phyloP scores from a whole-genome alignment of 1,140 invertebrate genomes.

The Hyposmocoma kahamanoa region DNA sequence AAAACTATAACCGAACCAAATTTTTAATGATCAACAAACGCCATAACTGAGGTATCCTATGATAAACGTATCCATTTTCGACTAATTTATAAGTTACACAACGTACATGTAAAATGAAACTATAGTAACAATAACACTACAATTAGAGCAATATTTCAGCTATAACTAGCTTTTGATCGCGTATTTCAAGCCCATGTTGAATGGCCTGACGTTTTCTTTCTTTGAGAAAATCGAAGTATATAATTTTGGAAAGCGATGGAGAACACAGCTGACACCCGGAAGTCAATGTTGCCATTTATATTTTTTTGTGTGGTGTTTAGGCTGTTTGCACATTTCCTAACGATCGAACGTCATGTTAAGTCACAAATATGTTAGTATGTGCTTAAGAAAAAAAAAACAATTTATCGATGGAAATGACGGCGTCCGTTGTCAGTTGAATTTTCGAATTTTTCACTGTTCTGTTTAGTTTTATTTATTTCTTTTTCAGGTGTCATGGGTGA shows the following conservation, averaged over 20 bases:
- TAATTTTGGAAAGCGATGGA: conserved; percentile 63
- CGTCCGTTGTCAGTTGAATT: no score
- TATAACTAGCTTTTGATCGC: conserved; percentile 73
- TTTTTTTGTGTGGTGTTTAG: no score
- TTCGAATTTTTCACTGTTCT: no score
- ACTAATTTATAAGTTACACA: conserved; percentile 69
- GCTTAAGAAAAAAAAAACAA: no score
- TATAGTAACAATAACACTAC: conserved; percentile 72
- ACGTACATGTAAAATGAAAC: conserved; percentile 71
- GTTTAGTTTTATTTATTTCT: no score
- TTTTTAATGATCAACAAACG: conserved; percentile 74
- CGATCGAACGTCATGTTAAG: no score
- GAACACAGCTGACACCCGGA: conserved; percentile 69
- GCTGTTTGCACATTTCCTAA: no score
- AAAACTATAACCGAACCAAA: conserved; percentile 69
- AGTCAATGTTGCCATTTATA: conserved; percentile 14
- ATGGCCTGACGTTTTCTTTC: conserved; percentile 73
- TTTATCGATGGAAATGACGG: no score
- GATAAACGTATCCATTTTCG: conserved; percentile 73
- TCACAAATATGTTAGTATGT: no score
- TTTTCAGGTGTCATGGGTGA: no score
- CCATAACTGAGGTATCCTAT: conserved; percentile 68
- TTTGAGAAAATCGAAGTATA: conserved; percentile 72
- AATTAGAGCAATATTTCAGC: conserved; percentile 73
- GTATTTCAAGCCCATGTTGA: conserved; percentile 73